Evolutionary conservation across 2,113 vertebrate genomes (phyloP).

Genomic region (Cepphus grylle): DNA sequence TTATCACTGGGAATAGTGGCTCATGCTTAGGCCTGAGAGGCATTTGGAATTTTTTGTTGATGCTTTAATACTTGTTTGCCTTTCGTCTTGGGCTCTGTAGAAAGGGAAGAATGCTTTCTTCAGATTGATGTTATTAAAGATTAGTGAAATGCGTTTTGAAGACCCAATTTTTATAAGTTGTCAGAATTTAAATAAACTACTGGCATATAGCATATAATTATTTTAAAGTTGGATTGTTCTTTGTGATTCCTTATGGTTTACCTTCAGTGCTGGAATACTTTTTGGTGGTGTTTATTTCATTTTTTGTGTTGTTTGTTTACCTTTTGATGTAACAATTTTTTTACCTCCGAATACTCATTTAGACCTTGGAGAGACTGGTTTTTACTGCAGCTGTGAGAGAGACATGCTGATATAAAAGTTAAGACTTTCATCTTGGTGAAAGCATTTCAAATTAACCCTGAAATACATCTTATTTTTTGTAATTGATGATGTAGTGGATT

Average conservation of each 20-base stretch:
- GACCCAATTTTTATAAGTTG: neutral
- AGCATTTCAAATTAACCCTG: neutral
- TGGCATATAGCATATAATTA: neutral
- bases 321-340: neutral
- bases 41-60: neutral
- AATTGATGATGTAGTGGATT: neutral
- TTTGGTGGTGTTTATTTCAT: neutral
- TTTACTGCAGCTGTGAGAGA: neutral
- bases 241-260: neutral
- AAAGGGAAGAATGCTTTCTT: neutral
- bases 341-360: neutral
- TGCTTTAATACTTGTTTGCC: neutral
- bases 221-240: neutral
- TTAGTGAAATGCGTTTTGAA: neutral
- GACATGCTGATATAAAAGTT: neutral
- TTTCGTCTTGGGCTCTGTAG: neutral
- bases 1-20: neutral
- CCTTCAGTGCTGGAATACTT: neutral
- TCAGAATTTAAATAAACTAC: neutral
- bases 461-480: neutral
- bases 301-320: neutral
- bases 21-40: neutral
- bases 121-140: neutral
- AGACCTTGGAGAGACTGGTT: neutral
- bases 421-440: neutral